Percentiles rank a stretch among this genome's conserved stretches.
Evolutionary conservation across 2,888 invertebrate genomes (phyloP).

Genomic region (Apocheima hispidaria): DNA sequence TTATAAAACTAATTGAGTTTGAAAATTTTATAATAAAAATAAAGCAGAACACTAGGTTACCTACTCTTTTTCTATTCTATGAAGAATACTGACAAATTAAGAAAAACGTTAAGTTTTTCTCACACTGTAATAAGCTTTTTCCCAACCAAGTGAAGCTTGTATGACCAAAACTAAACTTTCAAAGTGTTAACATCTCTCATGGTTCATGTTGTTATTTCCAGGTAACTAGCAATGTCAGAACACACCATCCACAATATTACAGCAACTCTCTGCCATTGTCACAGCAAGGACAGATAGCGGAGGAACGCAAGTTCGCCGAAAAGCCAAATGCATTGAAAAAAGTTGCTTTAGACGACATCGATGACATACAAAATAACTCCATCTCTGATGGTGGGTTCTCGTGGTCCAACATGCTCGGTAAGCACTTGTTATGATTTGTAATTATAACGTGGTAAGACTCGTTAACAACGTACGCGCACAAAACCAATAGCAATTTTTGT

Average conservation of each 20-base stretch:
- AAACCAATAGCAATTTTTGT: background rate
- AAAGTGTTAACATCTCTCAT: background rate
- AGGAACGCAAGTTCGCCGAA: conserved; percentile 94
- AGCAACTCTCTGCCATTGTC: conserved; percentile 74
- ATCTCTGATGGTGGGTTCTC: conserved; percentile 93
- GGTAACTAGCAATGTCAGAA: conserved; percentile 79
- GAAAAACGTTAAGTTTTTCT: too few relatives aligned
- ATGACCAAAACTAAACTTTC: background rate
- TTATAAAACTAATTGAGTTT: too few relatives aligned
- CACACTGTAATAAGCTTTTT: too few relatives aligned
- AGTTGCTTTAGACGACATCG: conserved; percentile 92
- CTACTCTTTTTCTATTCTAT: too few relatives aligned
- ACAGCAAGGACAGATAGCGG: conserved; percentile 71
- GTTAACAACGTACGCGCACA: background rate
- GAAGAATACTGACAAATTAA: too few relatives aligned
- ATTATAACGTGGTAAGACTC: background rate
- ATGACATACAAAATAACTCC: conserved; percentile 93
- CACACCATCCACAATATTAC: conserved; percentile 80
- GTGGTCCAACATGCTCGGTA: conserved; percentile 94
- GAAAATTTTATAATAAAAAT: too few relatives aligned
- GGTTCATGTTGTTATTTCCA: conserved; percentile 54
- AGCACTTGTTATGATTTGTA: conserved; percentile 36
- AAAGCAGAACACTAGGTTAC: too few relatives aligned
- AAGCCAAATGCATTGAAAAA: conserved; percentile 96
- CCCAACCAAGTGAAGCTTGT: background rate